Conservation (phyloP, 2,113 vertebrate species). For the Mobula hypostoma region DNA sequence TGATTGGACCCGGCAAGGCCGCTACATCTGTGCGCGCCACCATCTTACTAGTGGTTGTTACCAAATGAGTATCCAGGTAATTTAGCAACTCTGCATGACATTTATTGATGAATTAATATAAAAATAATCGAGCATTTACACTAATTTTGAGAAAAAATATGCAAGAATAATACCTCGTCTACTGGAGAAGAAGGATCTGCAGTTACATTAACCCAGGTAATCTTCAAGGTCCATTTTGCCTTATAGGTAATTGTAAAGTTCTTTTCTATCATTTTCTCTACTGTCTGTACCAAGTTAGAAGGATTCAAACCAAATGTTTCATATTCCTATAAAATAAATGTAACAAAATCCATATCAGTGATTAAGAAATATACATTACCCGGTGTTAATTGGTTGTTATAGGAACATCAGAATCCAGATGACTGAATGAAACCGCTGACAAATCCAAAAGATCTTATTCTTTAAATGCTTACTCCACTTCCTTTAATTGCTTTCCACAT, state of each 20-base stretch:
- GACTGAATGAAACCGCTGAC: background rate
- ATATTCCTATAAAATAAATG: constrained; percentile 23
- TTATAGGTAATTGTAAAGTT: constrained; percentile 43
- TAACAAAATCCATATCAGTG: background rate
- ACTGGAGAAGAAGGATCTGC: constrained; percentile 39
- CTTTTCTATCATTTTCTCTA: background rate
- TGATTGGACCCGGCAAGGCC: too few species aligned
- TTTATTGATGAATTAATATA: background rate
- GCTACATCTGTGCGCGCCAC: too few species aligned
- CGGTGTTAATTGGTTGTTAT: background rate
- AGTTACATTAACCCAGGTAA: constrained; percentile 57
- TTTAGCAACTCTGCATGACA: too few species aligned
- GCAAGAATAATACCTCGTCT: constrained; percentile 34
- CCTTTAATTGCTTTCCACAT: background rate
- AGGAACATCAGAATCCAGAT: background rate
- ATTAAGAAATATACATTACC: background rate
- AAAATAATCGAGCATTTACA: background rate
- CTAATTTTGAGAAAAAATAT: background rate
- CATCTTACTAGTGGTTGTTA: too few species aligned
- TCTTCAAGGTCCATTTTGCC: constrained; percentile 61
- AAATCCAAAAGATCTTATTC: background rate
- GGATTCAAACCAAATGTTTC: background rate
- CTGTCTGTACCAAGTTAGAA: background rate
- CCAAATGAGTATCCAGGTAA: too few species aligned
- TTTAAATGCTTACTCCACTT: background rate